Percentiles rank a stretch among this genome's conserved stretches.
These are phyloP conservation scores for Peromyscus aztecus DNA, from an alignment of 2,797 vertebrate species.

Conservation along the genomic window DNA sequence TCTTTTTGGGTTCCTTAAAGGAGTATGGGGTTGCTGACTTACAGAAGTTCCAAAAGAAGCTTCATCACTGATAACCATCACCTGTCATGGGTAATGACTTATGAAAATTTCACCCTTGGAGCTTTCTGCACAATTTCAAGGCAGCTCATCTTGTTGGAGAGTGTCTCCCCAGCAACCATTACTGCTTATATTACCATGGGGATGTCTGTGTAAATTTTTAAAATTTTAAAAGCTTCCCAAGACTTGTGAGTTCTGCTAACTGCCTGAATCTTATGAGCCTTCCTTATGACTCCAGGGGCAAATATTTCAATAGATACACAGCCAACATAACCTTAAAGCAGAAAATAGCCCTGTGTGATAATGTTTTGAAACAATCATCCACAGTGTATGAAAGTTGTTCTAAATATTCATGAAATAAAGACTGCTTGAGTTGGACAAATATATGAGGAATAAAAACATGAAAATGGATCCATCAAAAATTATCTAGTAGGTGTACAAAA, in stretches of 20 bases:
- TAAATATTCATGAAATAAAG: conserved; percentile 32
- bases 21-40: neutral
- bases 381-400: neutral
- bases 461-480: neutral
- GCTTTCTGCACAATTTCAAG: neutral
- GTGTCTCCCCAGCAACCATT: neutral
- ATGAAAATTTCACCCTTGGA: neutral
- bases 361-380: neutral
- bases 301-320: neutral
- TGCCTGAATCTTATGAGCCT: neutral
- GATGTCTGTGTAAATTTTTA: neutral
- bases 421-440: neutral
- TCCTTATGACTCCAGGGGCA: neutral
- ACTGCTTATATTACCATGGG: neutral
- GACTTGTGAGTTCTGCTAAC: neutral
- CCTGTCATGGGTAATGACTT: neutral
- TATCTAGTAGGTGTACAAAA: neutral
- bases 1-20: neutral
- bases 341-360: conserved; percentile 29
- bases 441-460: neutral
- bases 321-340: neutral
- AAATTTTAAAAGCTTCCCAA: neutral
- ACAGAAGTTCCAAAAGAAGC: neutral
- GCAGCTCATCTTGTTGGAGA: neutral
- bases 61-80: neutral